These are phyloP conservation scores for Marisa cornuarietis DNA, from an alignment of 1,140 invertebrate genomes.

Conservation along the genomic window DNA sequence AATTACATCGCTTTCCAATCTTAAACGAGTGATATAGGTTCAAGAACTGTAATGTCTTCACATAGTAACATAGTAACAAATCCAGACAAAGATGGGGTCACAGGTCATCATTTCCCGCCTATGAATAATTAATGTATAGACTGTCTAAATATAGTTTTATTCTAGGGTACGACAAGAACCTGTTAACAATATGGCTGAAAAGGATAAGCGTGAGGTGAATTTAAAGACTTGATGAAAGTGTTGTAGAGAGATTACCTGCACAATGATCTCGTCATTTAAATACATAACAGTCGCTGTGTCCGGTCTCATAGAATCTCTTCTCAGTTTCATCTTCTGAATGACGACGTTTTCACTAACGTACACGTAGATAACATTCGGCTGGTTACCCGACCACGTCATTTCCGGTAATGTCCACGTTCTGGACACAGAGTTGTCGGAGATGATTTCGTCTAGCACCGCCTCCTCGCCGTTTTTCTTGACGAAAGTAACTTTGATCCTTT, in stretches of 20 bases:
- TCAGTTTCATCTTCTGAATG: not conserved
- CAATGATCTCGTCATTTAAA: not conserved
- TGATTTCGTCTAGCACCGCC: not conserved
- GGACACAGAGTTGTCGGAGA: not conserved
- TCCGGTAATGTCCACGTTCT: constrained; percentile 3
- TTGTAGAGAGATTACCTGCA: not conserved
- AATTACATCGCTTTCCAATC: no score
- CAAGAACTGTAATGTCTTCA: no score
- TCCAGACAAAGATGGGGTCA: no score
- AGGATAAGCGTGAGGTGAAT: no score
- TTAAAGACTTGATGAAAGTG: no score
- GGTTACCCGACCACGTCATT: constrained; percentile 16
- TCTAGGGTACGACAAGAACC: no score
- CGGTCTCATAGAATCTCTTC: not conserved
- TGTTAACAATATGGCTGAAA: no score
- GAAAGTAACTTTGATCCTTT: not conserved
- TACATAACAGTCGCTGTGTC: not conserved
- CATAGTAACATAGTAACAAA: no score
- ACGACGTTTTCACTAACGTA: constrained; percentile 1
- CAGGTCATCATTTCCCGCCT: no score
- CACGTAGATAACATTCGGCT: not conserved
- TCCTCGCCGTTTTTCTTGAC: not conserved
- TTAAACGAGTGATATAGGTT: no score
- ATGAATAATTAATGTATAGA: no score
- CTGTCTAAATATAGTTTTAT: no score